A percentile compares a stretch with the other conserved stretches of the same genome.
Conservation (phyloP, 1,140 invertebrate genomes). For the Zaprionus taronus region DNA sequence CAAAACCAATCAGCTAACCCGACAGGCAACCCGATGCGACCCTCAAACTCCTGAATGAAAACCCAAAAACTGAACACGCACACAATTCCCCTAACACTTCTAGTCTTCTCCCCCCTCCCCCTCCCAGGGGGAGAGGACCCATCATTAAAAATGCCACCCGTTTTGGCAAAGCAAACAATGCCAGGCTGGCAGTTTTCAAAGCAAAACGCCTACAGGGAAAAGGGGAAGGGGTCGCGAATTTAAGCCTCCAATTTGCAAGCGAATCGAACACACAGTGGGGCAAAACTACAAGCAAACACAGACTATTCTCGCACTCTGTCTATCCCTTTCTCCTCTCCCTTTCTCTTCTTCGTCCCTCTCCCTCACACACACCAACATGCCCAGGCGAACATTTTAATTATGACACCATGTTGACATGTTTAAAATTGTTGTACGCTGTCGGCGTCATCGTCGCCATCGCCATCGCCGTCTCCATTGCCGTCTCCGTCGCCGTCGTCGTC, state of each 20-base stretch:
- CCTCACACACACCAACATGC: conserved; percentile 22
- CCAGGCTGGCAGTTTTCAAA: conserved; percentile 44
- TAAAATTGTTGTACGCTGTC: conserved; percentile 75
- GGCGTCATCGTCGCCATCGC: conserved; percentile 17
- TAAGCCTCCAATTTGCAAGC: conserved; percentile 64
- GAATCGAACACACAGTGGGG: conserved; percentile 43
- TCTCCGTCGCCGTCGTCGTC: conserved; percentile 10
- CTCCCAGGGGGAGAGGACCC: conserved; percentile 12
- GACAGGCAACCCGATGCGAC: neutral
- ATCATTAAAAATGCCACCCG: conserved; percentile 67
- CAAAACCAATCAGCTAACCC: conserved; percentile 10
- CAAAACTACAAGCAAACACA: conserved; percentile 9
- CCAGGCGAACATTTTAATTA: conserved; percentile 80
- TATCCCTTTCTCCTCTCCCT: neutral
- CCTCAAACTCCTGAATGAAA: neutral
- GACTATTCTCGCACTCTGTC: neutral
- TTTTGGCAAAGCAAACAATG: conserved; percentile 44
- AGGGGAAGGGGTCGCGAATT: conserved; percentile 31
- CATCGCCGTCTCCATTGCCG: neutral
- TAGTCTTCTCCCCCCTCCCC: neutral
- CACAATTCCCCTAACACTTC: conserved; percentile 53
- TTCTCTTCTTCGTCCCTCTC: neutral
- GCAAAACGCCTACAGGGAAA: conserved; percentile 46
- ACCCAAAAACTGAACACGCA: conserved; percentile 28
- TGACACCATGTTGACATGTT: conserved; percentile 81